A percentile compares a stretch with the other conserved stretches of the same genome.
Conservation (phyloP, 2,888 invertebrate genomes). For the Sarcophaga caerulescens region DNA sequence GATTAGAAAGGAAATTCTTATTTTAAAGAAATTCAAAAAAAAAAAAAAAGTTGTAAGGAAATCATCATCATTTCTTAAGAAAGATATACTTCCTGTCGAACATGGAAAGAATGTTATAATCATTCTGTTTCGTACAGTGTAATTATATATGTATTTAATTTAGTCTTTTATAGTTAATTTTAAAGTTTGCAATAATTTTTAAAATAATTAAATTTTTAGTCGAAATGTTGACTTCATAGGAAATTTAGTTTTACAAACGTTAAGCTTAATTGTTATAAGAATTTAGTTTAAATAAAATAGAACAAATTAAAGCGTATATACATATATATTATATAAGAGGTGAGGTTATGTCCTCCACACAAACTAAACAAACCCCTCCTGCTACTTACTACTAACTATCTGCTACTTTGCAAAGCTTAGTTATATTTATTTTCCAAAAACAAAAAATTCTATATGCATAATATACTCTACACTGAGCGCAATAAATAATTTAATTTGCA, state of each 20-base stretch:
- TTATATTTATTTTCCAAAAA: not conserved
- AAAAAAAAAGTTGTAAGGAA: no score
- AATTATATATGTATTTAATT: no score
- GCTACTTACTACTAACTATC: no score
- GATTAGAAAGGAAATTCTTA: no score
- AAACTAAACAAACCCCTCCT: no score
- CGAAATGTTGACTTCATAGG: not conserved
- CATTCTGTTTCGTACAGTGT: no score
- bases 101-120: no score
- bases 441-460: not conserved
- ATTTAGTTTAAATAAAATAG: not conserved
- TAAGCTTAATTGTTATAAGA: not conserved
- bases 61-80: no score
- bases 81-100: no score
- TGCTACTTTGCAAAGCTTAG: conserved; percentile 31
- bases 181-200: not conserved
- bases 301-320: not conserved
- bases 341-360: no score
- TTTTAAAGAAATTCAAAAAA: no score
- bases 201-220: not conserved
- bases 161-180: no score
- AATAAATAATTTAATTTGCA: not conserved
- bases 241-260: not conserved
- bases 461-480: not conserved
- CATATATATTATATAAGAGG: not conserved